These are phyloP conservation scores for Forbesichthys papilliferus DNA, from an alignment of 2,113 vertebrate genomes.

Conservation along the genomic window DNA sequence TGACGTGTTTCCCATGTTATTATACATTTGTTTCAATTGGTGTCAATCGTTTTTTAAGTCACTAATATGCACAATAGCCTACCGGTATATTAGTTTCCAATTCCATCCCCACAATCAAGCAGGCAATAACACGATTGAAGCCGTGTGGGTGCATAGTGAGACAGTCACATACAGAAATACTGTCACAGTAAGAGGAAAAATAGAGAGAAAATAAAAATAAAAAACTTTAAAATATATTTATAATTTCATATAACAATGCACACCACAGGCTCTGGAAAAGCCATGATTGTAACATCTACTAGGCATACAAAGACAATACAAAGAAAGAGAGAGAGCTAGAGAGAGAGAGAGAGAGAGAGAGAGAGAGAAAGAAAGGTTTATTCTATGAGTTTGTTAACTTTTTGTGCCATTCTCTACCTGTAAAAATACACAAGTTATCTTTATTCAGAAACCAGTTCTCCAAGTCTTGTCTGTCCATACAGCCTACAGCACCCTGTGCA, in stretches of 20 bases:
- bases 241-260: slow-evolving; percentile 78
- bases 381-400: slow-evolving; percentile 50
- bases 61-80: slow-evolving; percentile 61
- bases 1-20: slow-evolving; percentile 89
- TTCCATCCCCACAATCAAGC: slow-evolving; percentile 78
- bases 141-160: slow-evolving; percentile 95
- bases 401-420: slow-evolving; percentile 56
- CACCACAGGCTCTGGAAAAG: slow-evolving; percentile 86
- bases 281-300: slow-evolving; percentile 86
- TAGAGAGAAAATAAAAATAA: slow-evolving; percentile 60
- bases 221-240: slow-evolving; percentile 74
- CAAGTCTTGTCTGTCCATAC: slow-evolving; percentile 51
- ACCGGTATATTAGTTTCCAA: slow-evolving; percentile 55
- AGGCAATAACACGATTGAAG: slow-evolving; percentile 85
- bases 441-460: slow-evolving; percentile 53
- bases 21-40: slow-evolving; percentile 70
- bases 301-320: slow-evolving; percentile 86
- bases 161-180: slow-evolving; percentile 81
- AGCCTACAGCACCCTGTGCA: slow-evolving; percentile 62
- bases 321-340: slow-evolving; percentile 52
- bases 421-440: slow-evolving; percentile 58
- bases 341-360: too few species aligned
- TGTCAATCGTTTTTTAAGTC: slow-evolving; percentile 62
- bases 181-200: slow-evolving; percentile 81
- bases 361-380: slow-evolving; percentile 14